Conservation (phyloP, 2,888 invertebrate species). For the Brachypalpus laphriformis region DNA sequence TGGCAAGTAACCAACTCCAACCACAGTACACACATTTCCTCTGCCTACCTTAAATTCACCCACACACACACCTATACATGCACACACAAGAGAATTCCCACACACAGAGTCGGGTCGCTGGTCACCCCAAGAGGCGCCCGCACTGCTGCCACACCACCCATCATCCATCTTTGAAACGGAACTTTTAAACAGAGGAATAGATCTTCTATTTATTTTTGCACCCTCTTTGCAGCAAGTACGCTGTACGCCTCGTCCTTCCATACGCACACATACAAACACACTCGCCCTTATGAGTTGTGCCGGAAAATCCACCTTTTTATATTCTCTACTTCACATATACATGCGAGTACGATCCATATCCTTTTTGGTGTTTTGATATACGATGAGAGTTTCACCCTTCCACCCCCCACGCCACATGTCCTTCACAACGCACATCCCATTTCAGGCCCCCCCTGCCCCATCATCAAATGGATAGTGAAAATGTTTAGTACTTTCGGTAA, state of each 20-base stretch:
- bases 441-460: neutral
- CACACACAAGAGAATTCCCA: slow-evolving; percentile 21
- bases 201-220: slow-evolving; percentile 73
- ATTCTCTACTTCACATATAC: slow-evolving; percentile 35
- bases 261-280: slow-evolving; percentile 26
- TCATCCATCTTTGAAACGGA: slow-evolving; percentile 68
- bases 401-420: slow-evolving; percentile 35
- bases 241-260: slow-evolving; percentile 27
- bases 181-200: slow-evolving; percentile 74
- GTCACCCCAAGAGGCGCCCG: slow-evolving; percentile 67
- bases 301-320: slow-evolving; percentile 67
- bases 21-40: slow-evolving; percentile 64
- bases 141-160: slow-evolving; percentile 49
- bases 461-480: slow-evolving; percentile 67
- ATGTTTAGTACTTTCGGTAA: slow-evolving; percentile 70
- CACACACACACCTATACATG: slow-evolving; percentile 12
- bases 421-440: slow-evolving; percentile 57
- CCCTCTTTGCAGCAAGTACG: slow-evolving; percentile 60
- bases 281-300: slow-evolving; percentile 38
- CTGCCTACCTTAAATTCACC: slow-evolving; percentile 66
- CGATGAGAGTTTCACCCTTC: slow-evolving; percentile 61
- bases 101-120: slow-evolving; percentile 55
- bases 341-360: slow-evolving; percentile 55
- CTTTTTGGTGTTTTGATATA: slow-evolving; percentile 73
- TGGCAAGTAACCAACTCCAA: slow-evolving; percentile 73